Base-by-base conservation (phyloP, 1,140 invertebrate species). In the Bombyx mandarina region DNA sequence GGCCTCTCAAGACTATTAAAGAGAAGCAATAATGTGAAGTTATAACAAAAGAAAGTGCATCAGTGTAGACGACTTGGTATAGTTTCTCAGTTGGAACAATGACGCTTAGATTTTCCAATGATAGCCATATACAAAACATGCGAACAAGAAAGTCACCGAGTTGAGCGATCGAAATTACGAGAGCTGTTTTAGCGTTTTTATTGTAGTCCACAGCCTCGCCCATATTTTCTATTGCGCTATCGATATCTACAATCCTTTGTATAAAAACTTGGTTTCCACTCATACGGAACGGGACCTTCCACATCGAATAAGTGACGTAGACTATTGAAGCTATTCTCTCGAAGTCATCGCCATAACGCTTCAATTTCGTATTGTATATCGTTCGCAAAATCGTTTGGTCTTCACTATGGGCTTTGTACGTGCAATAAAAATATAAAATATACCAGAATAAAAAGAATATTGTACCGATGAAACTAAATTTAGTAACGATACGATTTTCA, bases 321-420 rank as follows among this genome's bases (percentile, higher is more conserved):
- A 63, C 2, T 8, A 65, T 56, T 12, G 69, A 71, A 7, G 60
- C 52, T 10, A 75, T 26, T 35, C 66, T 66, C 63, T 84, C 79
- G 35, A 67, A 66, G n/a, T 67, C 61, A 54, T 84, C 81, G 0
- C 79, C 79, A 48, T 84, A 84, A 7, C 67, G 67, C 57, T 76
- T 62, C 18, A 81, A 58, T 63, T 71, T 76, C 0, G 79, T 82
- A n/a, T 73, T 60, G 18, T 73, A 80, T 8, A 82, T 52, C 7
- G 57, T 56, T 12, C 76, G 63, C 10, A 82, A 22, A 18, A 84
- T 69, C 1, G 74, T 75, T 52, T 80, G 71, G 22, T 76, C 73
- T 50, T 72, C 57, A 6, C 22, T 12, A 47, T 56, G 65, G 53
- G 57, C 65, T 49, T 56, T 67, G 65, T 52, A 75, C 10, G 48